These are phyloP conservation scores for Agonopterix alstromeriana DNA, from an alignment of 2,888 invertebrate species.

Conservation along the genomic window DNA sequence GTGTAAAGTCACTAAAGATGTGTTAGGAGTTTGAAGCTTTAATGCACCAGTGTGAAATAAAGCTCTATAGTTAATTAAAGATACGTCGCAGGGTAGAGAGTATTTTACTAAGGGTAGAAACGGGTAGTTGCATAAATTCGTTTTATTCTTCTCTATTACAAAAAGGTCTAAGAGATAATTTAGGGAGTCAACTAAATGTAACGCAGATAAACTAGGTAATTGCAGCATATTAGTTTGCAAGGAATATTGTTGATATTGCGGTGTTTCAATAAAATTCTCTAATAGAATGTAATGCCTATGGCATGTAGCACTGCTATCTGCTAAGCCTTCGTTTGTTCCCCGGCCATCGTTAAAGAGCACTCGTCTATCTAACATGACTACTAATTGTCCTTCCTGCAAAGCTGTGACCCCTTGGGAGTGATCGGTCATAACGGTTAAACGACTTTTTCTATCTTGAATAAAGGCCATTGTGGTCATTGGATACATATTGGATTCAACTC, in stretches of 20 bases:
- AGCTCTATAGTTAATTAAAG: constrained; percentile 47
- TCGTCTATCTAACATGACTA: constrained; percentile 94
- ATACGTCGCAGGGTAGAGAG: constrained; percentile 55
- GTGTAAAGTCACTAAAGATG: constrained; percentile 47
- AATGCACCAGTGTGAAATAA: constrained; percentile 23
- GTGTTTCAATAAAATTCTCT: constrained; percentile 38
- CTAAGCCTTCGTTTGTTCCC: constrained; percentile 94
- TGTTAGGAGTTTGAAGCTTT: constrained; percentile 23
- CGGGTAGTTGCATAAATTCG: constrained; percentile 35
- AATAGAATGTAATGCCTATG: constrained; percentile 51
- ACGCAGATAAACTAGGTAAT: constrained; percentile 48
- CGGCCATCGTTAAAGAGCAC: constrained; percentile 94
- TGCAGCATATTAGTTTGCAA: constrained; percentile 15
- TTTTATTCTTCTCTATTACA: constrained; percentile 36
- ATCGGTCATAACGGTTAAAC: constrained; percentile 88
- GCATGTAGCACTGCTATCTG: constrained; percentile 87
- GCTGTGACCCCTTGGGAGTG: constrained; percentile 95
- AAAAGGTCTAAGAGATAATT: constrained; percentile 47
- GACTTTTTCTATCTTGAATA: constrained; percentile 82
- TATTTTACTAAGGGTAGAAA: constrained; percentile 52
- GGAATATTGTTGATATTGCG: constrained; percentile 8
- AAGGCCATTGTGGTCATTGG: constrained; percentile 93
- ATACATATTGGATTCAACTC: constrained; percentile 95
- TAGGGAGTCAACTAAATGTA: constrained; percentile 36
- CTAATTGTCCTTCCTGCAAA: constrained; percentile 91